Evolutionary conservation across 2,888 invertebrate genomes (phyloP).

Genomic region (Pollenia labialis): DNA sequence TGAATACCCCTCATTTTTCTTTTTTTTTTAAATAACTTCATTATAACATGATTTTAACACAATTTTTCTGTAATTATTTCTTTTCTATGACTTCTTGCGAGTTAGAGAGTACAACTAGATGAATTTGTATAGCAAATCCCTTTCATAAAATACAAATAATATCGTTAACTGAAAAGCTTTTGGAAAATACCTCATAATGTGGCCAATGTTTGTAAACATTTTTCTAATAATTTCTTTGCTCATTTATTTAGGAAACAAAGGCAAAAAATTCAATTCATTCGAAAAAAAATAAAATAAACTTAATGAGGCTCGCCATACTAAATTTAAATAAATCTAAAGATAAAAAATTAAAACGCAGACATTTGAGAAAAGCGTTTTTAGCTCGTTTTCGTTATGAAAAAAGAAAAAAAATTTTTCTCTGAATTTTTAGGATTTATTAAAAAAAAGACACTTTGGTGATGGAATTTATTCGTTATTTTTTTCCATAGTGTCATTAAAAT

Average conservation of each 20-base stretch:
- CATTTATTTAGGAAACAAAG: neutral
- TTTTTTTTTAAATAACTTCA: neutral
- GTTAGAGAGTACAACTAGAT: neutral
- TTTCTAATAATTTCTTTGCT: slow-evolving; percentile 21
- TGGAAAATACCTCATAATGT: neutral
- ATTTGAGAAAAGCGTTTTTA: slow-evolving; percentile 3
- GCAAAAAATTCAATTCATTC: slow-evolving; percentile 7
- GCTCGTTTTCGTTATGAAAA: neutral
- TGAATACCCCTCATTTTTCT: neutral
- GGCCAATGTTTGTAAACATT: slow-evolving; percentile 38
- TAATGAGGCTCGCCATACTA: slow-evolving; percentile 47
- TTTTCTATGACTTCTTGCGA: neutral
- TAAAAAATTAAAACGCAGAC: slow-evolving; percentile 21
- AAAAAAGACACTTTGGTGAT: slow-evolving; percentile 48
- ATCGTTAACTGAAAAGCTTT: neutral
- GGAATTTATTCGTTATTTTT: slow-evolving; percentile 1
- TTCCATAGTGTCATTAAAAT: slow-evolving; percentile 66
- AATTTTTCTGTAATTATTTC: neutral
- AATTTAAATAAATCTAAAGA: slow-evolving; percentile 24
- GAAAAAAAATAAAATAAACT: slow-evolving; percentile 39
- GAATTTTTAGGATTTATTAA: slow-evolving; percentile 20
- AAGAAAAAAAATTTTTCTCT: neutral
- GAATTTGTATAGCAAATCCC: neutral
- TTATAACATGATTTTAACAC: neutral
- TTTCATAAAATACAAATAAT: slow-evolving; percentile 12